Conservation (phyloP, 2,888 invertebrate species). For the Drosophila putrida region DNA sequence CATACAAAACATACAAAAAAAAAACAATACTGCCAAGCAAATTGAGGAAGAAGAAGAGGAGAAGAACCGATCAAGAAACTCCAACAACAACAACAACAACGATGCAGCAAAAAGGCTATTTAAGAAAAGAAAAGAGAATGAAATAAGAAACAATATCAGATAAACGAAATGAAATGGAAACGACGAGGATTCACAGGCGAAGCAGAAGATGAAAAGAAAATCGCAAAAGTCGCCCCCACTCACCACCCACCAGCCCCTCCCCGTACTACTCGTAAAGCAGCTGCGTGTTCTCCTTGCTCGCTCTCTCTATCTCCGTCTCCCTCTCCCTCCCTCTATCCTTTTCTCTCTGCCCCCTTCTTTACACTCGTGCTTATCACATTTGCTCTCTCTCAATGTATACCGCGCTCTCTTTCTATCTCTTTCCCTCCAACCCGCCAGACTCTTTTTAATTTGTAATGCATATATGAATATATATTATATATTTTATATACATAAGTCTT, state of each 20-base stretch:
- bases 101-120: slow-evolving; percentile 71
- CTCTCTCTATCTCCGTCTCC: slow-evolving; percentile 10
- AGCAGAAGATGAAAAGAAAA: slow-evolving; percentile 7
- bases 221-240: not conserved
- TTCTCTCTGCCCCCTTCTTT: not conserved
- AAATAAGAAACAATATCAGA: slow-evolving; percentile 1
- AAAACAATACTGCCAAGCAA: slow-evolving; percentile 51
- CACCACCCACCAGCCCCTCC: not conserved
- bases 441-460: slow-evolving; percentile 35
- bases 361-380: slow-evolving; percentile 10
- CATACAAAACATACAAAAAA: slow-evolving; percentile 1
- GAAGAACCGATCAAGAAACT: slow-evolving; percentile 14
- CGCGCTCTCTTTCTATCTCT: slow-evolving; percentile 19
- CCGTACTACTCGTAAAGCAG: slow-evolving; percentile 12
- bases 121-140: slow-evolving; percentile 18
- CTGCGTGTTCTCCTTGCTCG: slow-evolving; percentile 27
- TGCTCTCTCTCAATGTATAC: not conserved
- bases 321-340: not conserved
- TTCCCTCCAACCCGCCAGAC: slow-evolving; percentile 3
- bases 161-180: not conserved
- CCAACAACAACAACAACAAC: slow-evolving; percentile 27
- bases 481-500: slow-evolving; percentile 62
- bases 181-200: slow-evolving; percentile 5
- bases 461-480: slow-evolving; percentile 44
- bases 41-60: slow-evolving; percentile 27